Base-by-base conservation (phyloP, 2,113 vertebrate genomes). In the Neomonachus schauinslandi region DNA sequence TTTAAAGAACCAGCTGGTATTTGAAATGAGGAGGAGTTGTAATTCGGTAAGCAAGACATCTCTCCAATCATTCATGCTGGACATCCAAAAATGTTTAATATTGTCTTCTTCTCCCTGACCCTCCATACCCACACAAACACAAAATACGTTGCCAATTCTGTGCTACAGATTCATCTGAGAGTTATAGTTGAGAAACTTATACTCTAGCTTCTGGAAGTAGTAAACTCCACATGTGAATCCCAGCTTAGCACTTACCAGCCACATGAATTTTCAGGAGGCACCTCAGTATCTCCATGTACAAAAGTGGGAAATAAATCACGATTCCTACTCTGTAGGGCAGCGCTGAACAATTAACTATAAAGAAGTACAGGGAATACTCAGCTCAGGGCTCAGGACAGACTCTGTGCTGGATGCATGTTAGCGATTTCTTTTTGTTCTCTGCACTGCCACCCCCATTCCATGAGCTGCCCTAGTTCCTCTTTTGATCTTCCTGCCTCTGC, bases 401-500 rank as follows among this genome's bases (percentile, higher is more conserved):
- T 8, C 18, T 28, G 9, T 15, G 8, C 31, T 86, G 5, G 61
- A 3, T 7, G 15, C 24, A 42, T 11, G 7, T 7, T 15, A 15
- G 26, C 4, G 12, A 39, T 26, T 26, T 10, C 21, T 4, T 39
- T 33, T 1, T 39, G 26, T 69, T 36, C 49, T 77, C 59, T 71
- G 22, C 80, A 2, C 2, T 4, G 33, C 51, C n/a, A 33, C 22
- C 26, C 7, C 2, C 59, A 12, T 24, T 26, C 63, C 46, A n/a
- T 0, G 2, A 49, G 11, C 31, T 49, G 33, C 36, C 55, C 16
- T 28, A 33, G 6, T 1, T 22, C 33, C 51, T 39, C 24, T 2
- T 1, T 26, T 28, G 13, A 13, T 18, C 67, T 65, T 46, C 31
- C 28, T 19, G 16, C n/a, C 11, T 39, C 8, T 39, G 10, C 7